These are phyloP conservation scores for Chinchilla lanigera DNA, from an alignment of 2,113 vertebrate species.

Conservation along the genomic window DNA sequence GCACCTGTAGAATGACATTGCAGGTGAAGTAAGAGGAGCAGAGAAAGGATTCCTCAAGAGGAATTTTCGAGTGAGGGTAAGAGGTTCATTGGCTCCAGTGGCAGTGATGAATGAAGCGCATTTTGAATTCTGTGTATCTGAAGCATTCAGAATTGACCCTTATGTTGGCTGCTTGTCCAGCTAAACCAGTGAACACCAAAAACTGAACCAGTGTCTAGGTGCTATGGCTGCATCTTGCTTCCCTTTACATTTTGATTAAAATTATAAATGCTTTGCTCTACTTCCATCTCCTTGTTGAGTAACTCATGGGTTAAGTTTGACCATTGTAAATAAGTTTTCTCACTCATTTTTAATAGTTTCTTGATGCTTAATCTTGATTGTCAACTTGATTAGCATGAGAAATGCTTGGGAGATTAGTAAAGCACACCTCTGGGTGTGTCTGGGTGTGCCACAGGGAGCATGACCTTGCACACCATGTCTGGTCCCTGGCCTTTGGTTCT, in stretches of 20 bases:
- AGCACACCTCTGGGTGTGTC: neutral
- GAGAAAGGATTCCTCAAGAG: neutral
- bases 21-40: neutral
- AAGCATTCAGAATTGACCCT: neutral
- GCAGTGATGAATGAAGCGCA: neutral
- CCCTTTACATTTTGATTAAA: neutral
- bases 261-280: neutral
- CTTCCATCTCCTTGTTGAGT: neutral
- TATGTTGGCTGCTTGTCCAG: neutral
- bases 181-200: neutral
- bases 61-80: neutral
- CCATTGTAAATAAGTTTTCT: neutral
- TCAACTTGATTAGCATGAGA: neutral
- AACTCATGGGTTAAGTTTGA: neutral
- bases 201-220: no score
- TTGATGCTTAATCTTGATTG: neutral
- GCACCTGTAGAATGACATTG: neutral
- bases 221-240: fast-evolving
- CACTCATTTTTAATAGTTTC: neutral
- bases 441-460: neutral
- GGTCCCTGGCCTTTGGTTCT: neutral
- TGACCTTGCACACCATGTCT: neutral
- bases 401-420: neutral
- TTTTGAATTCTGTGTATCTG: neutral
- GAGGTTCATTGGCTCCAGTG: neutral